These are phyloP conservation scores for Chloromyia formosa DNA, from an alignment of 2,888 invertebrate genomes.

Conservation along the genomic window DNA sequence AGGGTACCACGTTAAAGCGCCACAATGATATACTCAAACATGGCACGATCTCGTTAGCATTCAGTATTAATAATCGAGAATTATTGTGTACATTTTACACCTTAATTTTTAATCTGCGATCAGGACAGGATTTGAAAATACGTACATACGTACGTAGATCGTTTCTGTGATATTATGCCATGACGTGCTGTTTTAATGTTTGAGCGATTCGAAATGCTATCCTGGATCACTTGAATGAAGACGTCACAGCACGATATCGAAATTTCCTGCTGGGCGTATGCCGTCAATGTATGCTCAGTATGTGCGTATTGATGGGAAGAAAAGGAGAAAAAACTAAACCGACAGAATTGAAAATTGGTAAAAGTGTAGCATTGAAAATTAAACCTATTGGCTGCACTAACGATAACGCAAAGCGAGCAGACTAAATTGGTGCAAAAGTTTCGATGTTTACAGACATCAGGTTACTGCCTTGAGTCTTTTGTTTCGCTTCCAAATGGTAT, in stretches of 20 bases:
- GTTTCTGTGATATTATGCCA: slow-evolving; percentile 32
- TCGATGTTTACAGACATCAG: too few species aligned
- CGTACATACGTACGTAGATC: slow-evolving; percentile 14
- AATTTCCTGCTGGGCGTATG: slow-evolving; percentile 48
- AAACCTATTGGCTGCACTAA: too few species aligned
- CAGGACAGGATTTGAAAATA: slow-evolving; percentile 36
- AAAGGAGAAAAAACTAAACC: not conserved
- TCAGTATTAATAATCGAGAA: slow-evolving; percentile 50
- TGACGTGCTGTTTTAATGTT: slow-evolving; percentile 38
- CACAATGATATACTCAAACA: slow-evolving; percentile 46
- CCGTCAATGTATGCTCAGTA: slow-evolving; percentile 43
- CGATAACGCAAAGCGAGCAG: too few species aligned
- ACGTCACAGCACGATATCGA: slow-evolving; percentile 48
- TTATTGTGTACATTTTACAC: slow-evolving; percentile 50
- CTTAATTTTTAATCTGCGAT: slow-evolving; percentile 49
- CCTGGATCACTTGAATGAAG: slow-evolving; percentile 46
- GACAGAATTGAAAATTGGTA: too few species aligned
- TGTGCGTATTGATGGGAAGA: slow-evolving; percentile 15
- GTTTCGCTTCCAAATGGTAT: too few species aligned
- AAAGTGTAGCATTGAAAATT: too few species aligned
- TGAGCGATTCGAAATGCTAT: slow-evolving; percentile 36
- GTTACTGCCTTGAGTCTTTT: too few species aligned
- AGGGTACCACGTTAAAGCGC: slow-evolving; percentile 32
- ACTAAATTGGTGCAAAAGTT: too few species aligned
- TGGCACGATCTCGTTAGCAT: slow-evolving; percentile 48